Evolutionary conservation across 2,113 vertebrate genomes (phyloP).

Genomic region (Cisticola juncidis): DNA sequence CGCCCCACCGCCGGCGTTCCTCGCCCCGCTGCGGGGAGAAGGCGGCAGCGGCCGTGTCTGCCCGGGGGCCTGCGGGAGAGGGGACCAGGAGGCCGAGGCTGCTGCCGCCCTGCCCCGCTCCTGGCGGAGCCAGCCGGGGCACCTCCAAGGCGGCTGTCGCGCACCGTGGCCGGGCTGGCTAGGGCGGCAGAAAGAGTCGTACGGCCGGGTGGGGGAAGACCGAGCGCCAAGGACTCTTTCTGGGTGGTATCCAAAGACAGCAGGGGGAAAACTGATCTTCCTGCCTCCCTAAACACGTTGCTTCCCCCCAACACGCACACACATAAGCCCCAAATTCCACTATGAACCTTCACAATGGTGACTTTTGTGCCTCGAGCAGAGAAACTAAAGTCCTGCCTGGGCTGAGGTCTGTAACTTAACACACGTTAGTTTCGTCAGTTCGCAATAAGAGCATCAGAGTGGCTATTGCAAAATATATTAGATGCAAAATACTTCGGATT

Average conservation of each 20-base stretch:
- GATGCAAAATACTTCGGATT: not conserved
- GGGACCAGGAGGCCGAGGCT: not conserved
- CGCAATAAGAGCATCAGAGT: not conserved
- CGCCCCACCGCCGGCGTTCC: not conserved
- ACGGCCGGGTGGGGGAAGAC: not conserved
- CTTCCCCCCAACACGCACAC: not conserved
- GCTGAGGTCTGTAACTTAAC: not conserved
- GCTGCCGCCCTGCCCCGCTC: not conserved
- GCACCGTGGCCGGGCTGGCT: not conserved
- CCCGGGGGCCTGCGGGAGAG: not conserved
- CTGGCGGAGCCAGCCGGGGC: not conserved
- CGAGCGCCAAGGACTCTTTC: not conserved
- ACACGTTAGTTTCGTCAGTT: constrained; percentile 2
- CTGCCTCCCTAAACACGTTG: not conserved
- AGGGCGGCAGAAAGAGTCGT: not conserved
- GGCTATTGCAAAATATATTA: constrained; percentile 25
- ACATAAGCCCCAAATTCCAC: not conserved
- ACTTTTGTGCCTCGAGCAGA: constrained; percentile 17
- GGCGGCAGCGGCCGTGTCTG: not conserved
- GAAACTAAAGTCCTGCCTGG: not conserved
- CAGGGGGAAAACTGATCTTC: not conserved
- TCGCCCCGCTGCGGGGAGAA: not conserved
- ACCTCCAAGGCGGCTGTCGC: not conserved
- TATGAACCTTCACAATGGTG: constrained; percentile 27
- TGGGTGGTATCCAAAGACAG: constrained; percentile 19